Conservation (phyloP, 2,797 vertebrate species). For the Microctenopoma steveboyesi region DNA sequence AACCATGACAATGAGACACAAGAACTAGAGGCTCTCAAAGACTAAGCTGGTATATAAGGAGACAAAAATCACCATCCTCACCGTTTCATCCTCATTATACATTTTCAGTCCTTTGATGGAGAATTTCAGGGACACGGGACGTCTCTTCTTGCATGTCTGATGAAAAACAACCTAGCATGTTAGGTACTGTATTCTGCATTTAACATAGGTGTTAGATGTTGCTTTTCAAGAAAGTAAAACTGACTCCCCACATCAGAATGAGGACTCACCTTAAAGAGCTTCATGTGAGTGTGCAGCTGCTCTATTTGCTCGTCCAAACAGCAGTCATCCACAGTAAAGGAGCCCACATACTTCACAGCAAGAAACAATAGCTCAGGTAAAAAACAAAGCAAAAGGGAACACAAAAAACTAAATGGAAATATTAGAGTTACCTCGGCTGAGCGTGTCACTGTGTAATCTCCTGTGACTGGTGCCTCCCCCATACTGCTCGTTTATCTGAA, state of each 20-base stretch:
- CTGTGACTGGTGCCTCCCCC: slow-evolving; percentile 73
- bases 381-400: neutral
- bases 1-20: neutral
- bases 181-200: accelerated
- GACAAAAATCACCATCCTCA: slow-evolving; percentile 51
- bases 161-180: neutral
- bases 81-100: slow-evolving; percentile 89
- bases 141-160: slow-evolving; percentile 85
- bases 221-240: neutral
- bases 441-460: slow-evolving; percentile 73
- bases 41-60: too few species aligned
- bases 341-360: slow-evolving; percentile 90
- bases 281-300: slow-evolving; percentile 86
- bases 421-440: slow-evolving; percentile 81
- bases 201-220: neutral
- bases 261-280: slow-evolving; percentile 84
- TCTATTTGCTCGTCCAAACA: slow-evolving; percentile 87
- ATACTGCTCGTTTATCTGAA: slow-evolving; percentile 56
- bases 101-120: slow-evolving; percentile 93
- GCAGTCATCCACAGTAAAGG: slow-evolving; percentile 89
- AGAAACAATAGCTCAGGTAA: slow-evolving; percentile 4
- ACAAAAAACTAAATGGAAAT: neutral
- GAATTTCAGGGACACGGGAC: slow-evolving; percentile 89
- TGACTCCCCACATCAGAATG: neutral
- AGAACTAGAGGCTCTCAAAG: neutral